Evolutionary conservation across 2,888 invertebrate genomes (phyloP), one percentile per base, ranked within the genome.

Genomic region (Heterodera filipjevi): DNA sequence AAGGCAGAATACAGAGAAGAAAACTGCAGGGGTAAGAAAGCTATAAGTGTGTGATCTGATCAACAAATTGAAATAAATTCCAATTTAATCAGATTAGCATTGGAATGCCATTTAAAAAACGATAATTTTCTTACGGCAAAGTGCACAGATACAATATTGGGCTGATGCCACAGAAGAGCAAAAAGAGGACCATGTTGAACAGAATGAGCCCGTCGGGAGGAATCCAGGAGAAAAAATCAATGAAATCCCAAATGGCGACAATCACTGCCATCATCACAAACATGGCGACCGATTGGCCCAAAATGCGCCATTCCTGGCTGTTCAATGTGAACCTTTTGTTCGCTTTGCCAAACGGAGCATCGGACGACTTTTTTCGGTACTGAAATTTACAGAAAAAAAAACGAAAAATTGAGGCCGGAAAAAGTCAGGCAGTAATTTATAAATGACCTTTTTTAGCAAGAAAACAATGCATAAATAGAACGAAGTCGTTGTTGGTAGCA

Each of bases 151-250:
- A 33, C 33, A 68, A 35, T 22, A 68, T 68, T 68, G 68, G 68
- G 33, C 33, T 68, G 33, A 68, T 68, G 68, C 68, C 68, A 33
- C 68, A 68, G 68, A 32, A 68, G 19, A 68, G 33, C 68, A 68
- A 68, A 35, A 68, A 68, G 68, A 35, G 32, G 33, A 68, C 16
- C 16, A 68, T 19, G 16, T 8, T 22, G 35, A 68, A 35, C 14
- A 68, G 19, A 12, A 19, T 10, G 33, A 68, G 5, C 3, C 3
- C 35, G 12, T 68, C 68, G 19, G 68, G 33, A 33, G 68, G 68
- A 33, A 22, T 2, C 68, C 32, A 35, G 3, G 14, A 27, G 35
- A 68, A 22, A 33, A 68, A 22, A 33, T 68, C 68, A 16, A 33
- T 68, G 33, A 35, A 32, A 35, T 19, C 30, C 68, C 68, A 68